phyloP scores from a whole-genome alignment of 2,113 vertebrate species.

The Regulus satrapa region DNA sequence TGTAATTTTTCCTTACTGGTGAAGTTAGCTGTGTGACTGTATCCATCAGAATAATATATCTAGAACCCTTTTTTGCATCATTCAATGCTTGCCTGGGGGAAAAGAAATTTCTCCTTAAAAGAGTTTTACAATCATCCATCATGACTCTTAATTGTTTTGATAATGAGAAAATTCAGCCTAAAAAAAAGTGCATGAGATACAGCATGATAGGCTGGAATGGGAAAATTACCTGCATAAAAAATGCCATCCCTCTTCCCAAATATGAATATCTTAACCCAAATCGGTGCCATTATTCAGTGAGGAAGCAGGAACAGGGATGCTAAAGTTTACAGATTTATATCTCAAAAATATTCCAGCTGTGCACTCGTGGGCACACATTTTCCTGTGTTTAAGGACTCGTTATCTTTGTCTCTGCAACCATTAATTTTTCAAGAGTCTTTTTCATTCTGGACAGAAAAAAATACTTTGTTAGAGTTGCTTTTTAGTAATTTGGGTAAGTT shows the following conservation, averaged over 20 bases:
- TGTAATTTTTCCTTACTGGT: background rate
- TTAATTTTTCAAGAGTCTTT: constrained; percentile 12
- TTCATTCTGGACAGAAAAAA: constrained; percentile 2
- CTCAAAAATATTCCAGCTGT: background rate
- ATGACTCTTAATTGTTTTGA: background rate
- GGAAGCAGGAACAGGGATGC: background rate
- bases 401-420: constrained; percentile 12
- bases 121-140: background rate
- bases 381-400: background rate
- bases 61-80: background rate
- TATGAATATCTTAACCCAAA: background rate
- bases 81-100: background rate
- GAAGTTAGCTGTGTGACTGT: background rate
- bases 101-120: background rate
- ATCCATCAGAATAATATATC: background rate
- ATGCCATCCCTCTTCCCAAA: background rate
- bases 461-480: background rate
- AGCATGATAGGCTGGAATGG: background rate
- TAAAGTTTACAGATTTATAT: background rate
- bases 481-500: constrained; percentile 9
- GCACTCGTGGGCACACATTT: background rate
- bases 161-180: background rate
- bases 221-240: background rate
- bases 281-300: background rate
- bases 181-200: background rate